Conservation (phyloP, 2,113 vertebrate genomes). For the Zosterops japonicus region DNA sequence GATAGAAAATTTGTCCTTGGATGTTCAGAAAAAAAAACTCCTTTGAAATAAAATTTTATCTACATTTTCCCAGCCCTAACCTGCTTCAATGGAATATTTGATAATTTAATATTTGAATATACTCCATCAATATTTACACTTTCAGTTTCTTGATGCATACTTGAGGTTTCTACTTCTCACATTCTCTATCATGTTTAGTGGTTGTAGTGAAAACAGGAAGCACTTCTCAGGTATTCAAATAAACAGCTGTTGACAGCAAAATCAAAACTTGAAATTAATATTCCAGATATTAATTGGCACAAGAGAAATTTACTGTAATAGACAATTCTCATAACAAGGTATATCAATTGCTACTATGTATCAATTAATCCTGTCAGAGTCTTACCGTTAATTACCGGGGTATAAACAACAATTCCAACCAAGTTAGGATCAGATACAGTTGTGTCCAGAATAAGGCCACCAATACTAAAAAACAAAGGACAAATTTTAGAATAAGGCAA, state of each 20-base stretch:
- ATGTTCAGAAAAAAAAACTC: not conserved
- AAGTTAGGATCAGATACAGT: conserved; percentile 95
- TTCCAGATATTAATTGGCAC: not conserved
- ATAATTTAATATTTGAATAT: not conserved
- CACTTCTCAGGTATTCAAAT: not conserved
- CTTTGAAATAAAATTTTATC: not conserved
- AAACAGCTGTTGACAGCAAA: not conserved
- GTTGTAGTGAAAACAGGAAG: not conserved
- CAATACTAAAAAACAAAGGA: conserved; percentile 83
- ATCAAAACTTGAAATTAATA: not conserved
- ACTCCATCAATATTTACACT: not conserved
- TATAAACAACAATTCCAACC: conserved; percentile 96
- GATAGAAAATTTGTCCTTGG: not conserved
- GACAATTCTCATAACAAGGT: not conserved
- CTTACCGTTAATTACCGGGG: conserved; percentile 97
- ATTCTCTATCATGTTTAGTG: not conserved
- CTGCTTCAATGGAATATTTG: not conserved
- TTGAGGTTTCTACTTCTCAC: not conserved
- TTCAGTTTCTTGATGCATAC: not conserved
- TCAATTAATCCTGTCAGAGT: not conserved
- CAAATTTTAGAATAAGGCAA: not conserved
- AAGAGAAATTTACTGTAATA: not conserved
- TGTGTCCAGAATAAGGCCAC: conserved; percentile 97
- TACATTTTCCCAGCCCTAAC: not conserved
- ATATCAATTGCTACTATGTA: not conserved